These are phyloP conservation scores for Scophthalmus maximus DNA, from an alignment of 2,113 vertebrate genomes.

Conservation along the genomic window DNA sequence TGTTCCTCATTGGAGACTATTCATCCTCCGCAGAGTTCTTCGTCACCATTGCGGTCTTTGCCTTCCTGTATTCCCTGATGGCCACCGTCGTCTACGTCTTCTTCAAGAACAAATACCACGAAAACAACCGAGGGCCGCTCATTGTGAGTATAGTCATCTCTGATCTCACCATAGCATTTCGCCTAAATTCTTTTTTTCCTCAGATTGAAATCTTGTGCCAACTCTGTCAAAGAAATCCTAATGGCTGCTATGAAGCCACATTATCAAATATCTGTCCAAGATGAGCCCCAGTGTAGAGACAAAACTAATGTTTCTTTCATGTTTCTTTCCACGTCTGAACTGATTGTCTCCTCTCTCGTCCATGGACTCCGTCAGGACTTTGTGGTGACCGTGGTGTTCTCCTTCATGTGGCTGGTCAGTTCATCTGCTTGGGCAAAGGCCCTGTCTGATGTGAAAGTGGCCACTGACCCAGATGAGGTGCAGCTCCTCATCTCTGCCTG, in stretches of 20 bases:
- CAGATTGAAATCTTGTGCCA: too few species aligned
- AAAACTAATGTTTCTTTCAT: neutral
- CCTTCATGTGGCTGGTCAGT: conserved; percentile 97
- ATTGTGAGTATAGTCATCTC: conserved; percentile 86
- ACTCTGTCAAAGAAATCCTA: too few species aligned
- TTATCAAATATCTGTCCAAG: neutral
- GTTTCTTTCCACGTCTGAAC: neutral
- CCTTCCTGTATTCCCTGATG: conserved; percentile 94
- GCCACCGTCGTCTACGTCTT: conserved; percentile 96
- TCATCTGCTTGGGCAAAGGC: conserved; percentile 99
- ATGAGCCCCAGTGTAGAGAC: too few species aligned
- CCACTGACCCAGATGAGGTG: conserved; percentile 94
- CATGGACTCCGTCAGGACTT: conserved; percentile 90
- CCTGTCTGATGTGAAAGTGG: conserved; percentile 94
- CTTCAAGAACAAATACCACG: conserved; percentile 95
- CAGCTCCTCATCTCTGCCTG: conserved; percentile 93
- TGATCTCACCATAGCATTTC: too few species aligned
- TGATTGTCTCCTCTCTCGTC: conserved; percentile 27
- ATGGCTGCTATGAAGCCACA: too few species aligned
- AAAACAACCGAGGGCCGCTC: conserved; percentile 93
- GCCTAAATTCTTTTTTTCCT: too few species aligned
- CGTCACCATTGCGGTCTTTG: conserved; percentile 95
- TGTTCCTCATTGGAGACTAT: conserved; percentile 93
- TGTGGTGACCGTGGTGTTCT: conserved; percentile 96
- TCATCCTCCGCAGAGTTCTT: conserved; percentile 99